Base-by-base conservation (phyloP, 2,888 invertebrate species). In the Heliconius ismenius region DNA sequence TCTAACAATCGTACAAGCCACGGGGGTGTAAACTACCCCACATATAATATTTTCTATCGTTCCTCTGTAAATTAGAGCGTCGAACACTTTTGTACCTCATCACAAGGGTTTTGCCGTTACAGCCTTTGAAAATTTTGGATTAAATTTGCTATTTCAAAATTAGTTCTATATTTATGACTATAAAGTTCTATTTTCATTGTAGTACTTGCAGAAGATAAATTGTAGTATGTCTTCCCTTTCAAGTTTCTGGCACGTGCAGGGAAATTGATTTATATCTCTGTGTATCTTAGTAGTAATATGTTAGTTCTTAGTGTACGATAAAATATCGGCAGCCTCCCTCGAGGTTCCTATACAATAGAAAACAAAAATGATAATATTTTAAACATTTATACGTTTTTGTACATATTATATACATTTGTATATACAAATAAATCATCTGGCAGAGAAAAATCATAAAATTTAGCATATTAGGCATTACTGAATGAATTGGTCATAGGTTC, bases 51-150 rank as follows among this genome's bases (percentile, higher is more conserved):
- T 85, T 85, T 81, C 84, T 81, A 86, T 87, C 86, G 85, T 86
- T 88, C 87, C 88, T 88, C 88, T 89, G 89, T 90, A 87, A 88
- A 88, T 88, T 87, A 87, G 85, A 87, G 83, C 86, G 85, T 78
- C 80, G 79, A 84, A 83, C 87, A 86, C 86, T 89, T 87, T 88
- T 87, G 89, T 85, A 84, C 84, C 86, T 88, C 88, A 90, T 90
- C 89, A 86, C 83, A 79, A 84, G 83, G 83, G 84, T 84, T 84
- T 86, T 84, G 82, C 76, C 77, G 79, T 79, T 82, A 81, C 81
- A 83, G 82, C 84, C 83, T 83, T 82, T 76, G 67, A 79, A 81
- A 73, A 77, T 75, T 78, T 73, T 62, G 64, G 68, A 75, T 74
- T 58, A 58, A 64, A n/a, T 21, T 21, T 32, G 60, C 26, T 32